Evolutionary conservation across 2,888 invertebrate genomes (phyloP).

Genomic region (Limnephilus lunatus): DNA sequence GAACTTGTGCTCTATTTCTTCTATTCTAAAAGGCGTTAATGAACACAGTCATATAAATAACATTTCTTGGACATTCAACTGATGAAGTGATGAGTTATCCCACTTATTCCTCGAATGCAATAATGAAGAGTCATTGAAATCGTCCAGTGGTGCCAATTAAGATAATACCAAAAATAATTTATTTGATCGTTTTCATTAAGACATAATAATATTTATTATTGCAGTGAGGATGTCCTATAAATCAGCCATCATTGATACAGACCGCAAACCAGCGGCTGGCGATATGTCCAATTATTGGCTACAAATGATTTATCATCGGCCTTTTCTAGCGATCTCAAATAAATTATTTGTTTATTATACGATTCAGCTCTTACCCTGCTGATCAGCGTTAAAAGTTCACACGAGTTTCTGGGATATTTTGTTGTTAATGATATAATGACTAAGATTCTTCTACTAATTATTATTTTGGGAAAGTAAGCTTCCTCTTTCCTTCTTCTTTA

Average conservation of each 20-base stretch:
- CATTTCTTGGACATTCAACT: background rate
- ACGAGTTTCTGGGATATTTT: background rate
- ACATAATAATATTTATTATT: slow-evolving; percentile 14
- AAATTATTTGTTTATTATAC: background rate
- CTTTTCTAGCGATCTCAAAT: background rate
- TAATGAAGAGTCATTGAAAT: slow-evolving; percentile 23
- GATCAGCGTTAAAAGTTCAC: background rate
- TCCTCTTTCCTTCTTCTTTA: too few species aligned
- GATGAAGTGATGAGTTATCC: background rate
- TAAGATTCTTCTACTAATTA: too few species aligned
- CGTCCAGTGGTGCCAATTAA: slow-evolving; percentile 22
- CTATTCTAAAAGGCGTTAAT: too few species aligned
- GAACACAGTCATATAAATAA: too few species aligned
- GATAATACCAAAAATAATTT: slow-evolving; percentile 26
- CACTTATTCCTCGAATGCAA: background rate
- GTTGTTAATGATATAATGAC: background rate
- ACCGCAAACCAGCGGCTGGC: background rate
- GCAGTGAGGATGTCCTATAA: background rate
- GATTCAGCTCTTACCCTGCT: background rate
- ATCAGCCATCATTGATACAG: background rate
- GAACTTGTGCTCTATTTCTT: too few species aligned
- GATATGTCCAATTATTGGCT: slow-evolving; percentile 19
- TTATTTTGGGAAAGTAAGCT: too few species aligned
- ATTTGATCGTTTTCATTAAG: slow-evolving; percentile 10
- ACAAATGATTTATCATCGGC: background rate